phyloP scores from a whole-genome alignment of 2,113 vertebrate species.

The Carassius carassius region DNA sequence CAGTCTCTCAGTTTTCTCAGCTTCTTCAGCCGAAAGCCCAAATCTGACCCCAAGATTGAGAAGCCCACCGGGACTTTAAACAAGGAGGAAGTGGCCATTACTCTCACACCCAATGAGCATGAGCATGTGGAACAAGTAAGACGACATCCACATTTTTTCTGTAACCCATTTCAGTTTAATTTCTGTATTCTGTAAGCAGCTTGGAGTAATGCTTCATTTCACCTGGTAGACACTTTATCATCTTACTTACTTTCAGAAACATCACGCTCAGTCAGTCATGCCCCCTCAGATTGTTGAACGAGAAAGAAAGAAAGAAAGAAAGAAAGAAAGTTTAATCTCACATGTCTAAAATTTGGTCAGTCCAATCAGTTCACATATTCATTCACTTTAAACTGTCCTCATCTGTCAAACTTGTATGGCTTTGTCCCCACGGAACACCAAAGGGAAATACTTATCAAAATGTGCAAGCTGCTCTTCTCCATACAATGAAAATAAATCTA shows the following conservation, averaged over 20 bases:
- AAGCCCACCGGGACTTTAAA: conserved; percentile 52
- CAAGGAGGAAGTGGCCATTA: conserved; percentile 67
- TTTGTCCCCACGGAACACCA: neutral
- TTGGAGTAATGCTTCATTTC: neutral
- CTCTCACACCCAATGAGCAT: conserved; percentile 69
- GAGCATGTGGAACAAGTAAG: conserved; percentile 68
- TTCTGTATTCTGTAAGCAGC: neutral
- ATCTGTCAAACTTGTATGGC: neutral
- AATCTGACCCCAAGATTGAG: conserved; percentile 68
- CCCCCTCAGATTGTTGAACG: neutral
- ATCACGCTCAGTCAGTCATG: neutral
- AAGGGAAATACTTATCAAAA: neutral
- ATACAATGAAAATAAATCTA: neutral
- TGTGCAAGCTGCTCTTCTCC: neutral
- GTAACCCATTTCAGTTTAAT: neutral
- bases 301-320: no score
- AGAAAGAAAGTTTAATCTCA: neutral
- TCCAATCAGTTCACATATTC: neutral
- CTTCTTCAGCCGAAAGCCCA: conserved; percentile 77
- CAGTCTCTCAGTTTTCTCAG: conserved; percentile 75
- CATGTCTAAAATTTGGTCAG: neutral
- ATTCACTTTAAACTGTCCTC: neutral
- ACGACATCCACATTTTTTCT: neutral
- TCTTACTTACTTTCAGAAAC: conserved; percentile 1
- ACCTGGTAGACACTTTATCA: neutral